A percentile compares a stretch with the other conserved stretches of the same genome.
These are phyloP conservation scores for Neomonachus schauinslandi DNA, from an alignment of 2,113 vertebrate species.

Conservation along the genomic window DNA sequence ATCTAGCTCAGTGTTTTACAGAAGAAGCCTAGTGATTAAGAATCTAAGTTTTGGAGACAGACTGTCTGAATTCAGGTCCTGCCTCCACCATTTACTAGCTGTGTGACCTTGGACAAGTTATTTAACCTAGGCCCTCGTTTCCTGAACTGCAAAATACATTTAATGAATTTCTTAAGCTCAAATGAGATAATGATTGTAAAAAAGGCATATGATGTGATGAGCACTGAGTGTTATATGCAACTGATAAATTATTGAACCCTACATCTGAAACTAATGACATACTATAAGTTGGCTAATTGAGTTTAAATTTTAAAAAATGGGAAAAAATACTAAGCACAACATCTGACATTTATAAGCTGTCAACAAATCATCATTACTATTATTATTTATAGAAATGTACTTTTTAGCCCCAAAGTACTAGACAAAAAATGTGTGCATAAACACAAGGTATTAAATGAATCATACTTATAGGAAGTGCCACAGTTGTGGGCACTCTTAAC, in stretches of 20 bases:
- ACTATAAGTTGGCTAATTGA: neutral
- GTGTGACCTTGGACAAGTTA: neutral
- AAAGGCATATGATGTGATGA: neutral
- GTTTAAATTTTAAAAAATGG: neutral
- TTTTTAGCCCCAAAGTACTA: neutral
- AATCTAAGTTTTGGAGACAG: neutral
- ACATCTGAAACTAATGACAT: neutral
- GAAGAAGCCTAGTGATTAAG: neutral
- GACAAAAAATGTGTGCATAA: neutral
- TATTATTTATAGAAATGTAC: slow-evolving; percentile 18
- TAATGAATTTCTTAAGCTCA: neutral
- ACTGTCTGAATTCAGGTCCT: neutral
- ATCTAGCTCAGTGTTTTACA: neutral
- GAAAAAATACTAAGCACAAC: neutral
- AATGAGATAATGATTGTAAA: slow-evolving; percentile 20
- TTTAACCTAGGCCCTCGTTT: neutral
- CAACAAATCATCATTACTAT: neutral
- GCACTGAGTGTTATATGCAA: neutral
- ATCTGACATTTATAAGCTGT: neutral
- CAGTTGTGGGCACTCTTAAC: neutral
- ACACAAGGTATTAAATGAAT: neutral
- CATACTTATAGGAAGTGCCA: too few species aligned
- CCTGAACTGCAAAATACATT: neutral
- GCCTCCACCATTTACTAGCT: neutral
- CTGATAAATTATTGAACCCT: neutral